Percentiles rank a stretch among this genome's conserved stretches.
Conservation (phyloP, 64 coral and sea anemone species). For the Orbicella faveolata region DNA sequence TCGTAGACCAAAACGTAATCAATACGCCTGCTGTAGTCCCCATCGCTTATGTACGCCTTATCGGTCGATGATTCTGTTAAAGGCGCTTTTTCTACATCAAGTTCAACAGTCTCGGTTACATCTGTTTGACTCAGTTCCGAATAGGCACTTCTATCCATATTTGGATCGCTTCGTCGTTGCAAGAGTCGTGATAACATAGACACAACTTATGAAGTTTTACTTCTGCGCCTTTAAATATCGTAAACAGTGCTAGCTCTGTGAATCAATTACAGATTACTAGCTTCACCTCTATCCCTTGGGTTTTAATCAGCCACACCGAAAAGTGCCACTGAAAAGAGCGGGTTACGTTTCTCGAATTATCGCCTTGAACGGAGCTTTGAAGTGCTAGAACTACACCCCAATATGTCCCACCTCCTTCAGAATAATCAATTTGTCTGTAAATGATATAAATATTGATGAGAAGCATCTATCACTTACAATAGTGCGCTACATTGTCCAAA, state of each 20-base stretch:
- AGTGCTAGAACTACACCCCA: background rate
- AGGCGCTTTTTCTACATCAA: background rate
- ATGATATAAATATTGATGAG: constrained; percentile 24
- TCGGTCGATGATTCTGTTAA: background rate
- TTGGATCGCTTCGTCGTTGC: background rate
- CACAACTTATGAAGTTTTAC: background rate
- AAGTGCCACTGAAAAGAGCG: too few species aligned
- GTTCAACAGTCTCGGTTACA: background rate
- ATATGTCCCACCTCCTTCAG: background rate
- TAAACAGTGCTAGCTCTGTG: background rate
- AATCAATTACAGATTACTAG: background rate
- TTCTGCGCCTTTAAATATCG: background rate
- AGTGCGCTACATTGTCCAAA: too few species aligned
- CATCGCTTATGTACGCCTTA: background rate
- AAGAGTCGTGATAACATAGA: constrained; percentile 17
- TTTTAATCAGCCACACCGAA: too few species aligned
- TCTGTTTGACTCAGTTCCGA: background rate
- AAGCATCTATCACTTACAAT: background rate
- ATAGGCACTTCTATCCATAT: constrained; percentile 30
- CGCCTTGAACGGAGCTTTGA: too few species aligned
- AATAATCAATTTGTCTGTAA: background rate
- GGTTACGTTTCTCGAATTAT: too few species aligned
- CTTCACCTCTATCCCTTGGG: too few species aligned
- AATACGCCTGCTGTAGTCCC: constrained; percentile 8
- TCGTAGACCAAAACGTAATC: constrained; percentile 73